Conservation (phyloP, 2,797 vertebrate genomes). For the Sciaenops ocellatus region DNA sequence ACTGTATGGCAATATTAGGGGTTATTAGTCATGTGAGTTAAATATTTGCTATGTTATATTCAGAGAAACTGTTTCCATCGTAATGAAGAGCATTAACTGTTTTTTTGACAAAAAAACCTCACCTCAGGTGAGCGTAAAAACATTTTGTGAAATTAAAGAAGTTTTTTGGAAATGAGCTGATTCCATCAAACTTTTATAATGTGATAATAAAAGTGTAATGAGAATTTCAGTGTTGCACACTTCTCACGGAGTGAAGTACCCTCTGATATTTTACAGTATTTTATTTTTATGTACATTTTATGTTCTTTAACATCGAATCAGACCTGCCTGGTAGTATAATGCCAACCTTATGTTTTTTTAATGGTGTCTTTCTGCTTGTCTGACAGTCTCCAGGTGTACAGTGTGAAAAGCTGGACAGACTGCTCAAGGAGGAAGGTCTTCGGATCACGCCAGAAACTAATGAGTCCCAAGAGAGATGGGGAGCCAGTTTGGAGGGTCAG, state of each 20-base stretch:
- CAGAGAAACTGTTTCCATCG: no score
- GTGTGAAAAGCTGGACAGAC: conserved; percentile 67
- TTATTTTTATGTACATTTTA: neutral
- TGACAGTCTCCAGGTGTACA: conserved; percentile 63
- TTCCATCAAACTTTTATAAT: no score
- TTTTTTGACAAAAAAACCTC: no score
- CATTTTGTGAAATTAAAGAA: no score
- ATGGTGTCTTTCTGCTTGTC: conserved; percentile 7
- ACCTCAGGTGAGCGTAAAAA: no score
- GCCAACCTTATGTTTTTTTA: neutral
- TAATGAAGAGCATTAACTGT: no score
- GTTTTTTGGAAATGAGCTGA: no score
- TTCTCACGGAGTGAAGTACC: neutral
- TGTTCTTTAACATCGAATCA: neutral
- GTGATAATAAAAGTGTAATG: no score
- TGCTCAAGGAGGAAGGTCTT: conserved; percentile 80
- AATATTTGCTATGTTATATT: no score
- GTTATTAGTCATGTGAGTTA: no score
- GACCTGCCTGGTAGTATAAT: neutral
- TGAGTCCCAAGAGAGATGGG: conserved; percentile 76
- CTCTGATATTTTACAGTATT: neutral
- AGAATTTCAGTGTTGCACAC: neutral
- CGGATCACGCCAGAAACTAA: conserved; percentile 51
- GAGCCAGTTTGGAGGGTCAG: conserved; percentile 77
- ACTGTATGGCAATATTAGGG: no score